Evolutionary conservation across 2,888 invertebrate genomes (phyloP).

Genomic region (Antheraea assamensis): DNA sequence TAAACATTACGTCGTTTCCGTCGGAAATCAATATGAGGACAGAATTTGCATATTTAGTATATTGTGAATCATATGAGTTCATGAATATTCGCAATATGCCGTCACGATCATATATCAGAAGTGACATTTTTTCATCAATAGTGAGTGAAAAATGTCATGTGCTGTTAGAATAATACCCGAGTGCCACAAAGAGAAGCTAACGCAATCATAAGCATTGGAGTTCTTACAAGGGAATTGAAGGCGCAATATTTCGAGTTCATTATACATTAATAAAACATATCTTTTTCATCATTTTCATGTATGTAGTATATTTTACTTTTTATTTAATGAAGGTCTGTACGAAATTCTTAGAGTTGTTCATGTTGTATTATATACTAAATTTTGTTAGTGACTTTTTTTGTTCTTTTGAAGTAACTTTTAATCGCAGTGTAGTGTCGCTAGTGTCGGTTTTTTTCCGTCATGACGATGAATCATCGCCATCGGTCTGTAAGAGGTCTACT

Average conservation of each 20-base stretch:
- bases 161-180: not conserved
- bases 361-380: not conserved
- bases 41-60: not conserved
- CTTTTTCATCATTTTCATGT: not conserved
- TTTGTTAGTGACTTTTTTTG: not conserved
- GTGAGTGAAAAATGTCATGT: not conserved
- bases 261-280: slow-evolving; percentile 7
- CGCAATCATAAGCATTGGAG: not conserved
- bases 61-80: not conserved
- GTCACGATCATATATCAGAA: not conserved
- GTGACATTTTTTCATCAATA: not conserved
- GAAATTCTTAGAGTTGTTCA: not conserved
- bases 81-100: not conserved
- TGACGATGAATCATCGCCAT: no score
- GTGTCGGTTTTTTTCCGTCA: no score
- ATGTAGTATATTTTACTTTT: not conserved
- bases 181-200: slow-evolving; percentile 1
- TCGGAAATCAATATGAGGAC: not conserved
- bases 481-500: no score
- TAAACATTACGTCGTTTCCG: not conserved
- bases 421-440: no score
- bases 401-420: not conserved
- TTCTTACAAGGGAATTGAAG: slow-evolving; percentile 3
- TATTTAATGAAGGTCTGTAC: not conserved
- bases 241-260: not conserved